Base-by-base conservation (phyloP, 2,888 invertebrate species). In the Didymodactylos carnosus region DNA sequence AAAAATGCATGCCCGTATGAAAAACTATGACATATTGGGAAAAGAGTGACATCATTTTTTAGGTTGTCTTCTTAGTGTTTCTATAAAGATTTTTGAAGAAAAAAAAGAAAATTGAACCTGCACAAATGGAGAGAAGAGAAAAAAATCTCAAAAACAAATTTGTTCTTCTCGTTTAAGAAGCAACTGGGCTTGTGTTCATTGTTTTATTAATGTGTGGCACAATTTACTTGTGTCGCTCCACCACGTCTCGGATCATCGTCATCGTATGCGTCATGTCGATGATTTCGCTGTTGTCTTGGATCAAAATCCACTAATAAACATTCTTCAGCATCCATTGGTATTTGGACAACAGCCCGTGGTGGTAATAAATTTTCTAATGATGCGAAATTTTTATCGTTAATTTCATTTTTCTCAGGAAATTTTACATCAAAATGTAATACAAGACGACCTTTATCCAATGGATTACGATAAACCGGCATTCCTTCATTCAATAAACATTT, bases 391-490 rank as follows among this genome's bases (percentile, higher is more conserved):
- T 74, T 71, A 35, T 53, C 23, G 5, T 35, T n/a, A 43, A 74
- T 16, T 35, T 70, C 70, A 40, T 74, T 74, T 62, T 88, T 88
- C 51, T 87, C 87, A 53, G 94, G 94, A 84, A 94, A 94, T 76
- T 87, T 87, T 73, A 94, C 88, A 79, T 89, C 88, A 85, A 95
- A 93, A 79, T 90, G 89, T 74, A 94, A 87, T 80, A 89, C 89
- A 71, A 95, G 85, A 83, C 91, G 89, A 73, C 94, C 94, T 81
- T 88, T 89, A 79, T 91, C 90, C 82, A 90, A 89, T 10, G 91
- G 91, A 83, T 89, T 90, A 81, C 89, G 89, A 79, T 88, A 88
- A 46, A 88, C 86, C 1, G 94, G 94, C 93, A 94, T 94, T 29
- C 94, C 94, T 83, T 93, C 92, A 8, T 89, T 89, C 76, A 86